Evolutionary conservation across 1,140 invertebrate genomes (phyloP), one percentile per base, ranked within the genome.

Genomic region (Asbolus verrucosus): DNA sequence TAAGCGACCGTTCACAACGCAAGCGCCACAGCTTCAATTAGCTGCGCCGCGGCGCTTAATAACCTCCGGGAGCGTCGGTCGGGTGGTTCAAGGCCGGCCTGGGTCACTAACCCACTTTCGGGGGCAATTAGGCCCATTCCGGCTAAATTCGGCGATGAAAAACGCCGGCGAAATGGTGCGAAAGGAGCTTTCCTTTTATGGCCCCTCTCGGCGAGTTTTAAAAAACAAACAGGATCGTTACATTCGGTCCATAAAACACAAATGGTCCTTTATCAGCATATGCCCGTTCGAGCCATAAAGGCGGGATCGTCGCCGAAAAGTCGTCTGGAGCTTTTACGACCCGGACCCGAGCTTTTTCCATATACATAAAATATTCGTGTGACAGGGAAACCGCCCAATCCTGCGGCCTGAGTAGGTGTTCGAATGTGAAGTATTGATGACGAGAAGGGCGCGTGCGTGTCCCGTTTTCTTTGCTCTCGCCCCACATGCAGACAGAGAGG

Each of bases 401-500:
- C 69, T 67, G 71, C 65, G 70, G 46, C 33, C 41, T 67, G n/a
- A n/a, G 72, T 78, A 77, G 77, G 78, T 79, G 76, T 79, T 78
- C 77, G 74, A 78, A 79, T 76, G 77, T 79, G 77, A 76, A 78
- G 77, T 79, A 79, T 79, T 79, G 78, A 79, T 70, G 76, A 71
- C 70, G 62, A 59, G 54, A 33, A 77, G 65, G 69, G 78, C 77
- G 78, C 78, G 65, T 79, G 78, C 78, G 78, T 77, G 69, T 69
- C 59, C 69, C 72, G 70, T 72, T 68, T 65, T 50, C 50, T 39
- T 59, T 43, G 65, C 46, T 63, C 39, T 63, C 59, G 63, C 67
- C 72, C 67, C 71, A 75, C 72, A 75, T 75, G 67, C 50, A 16
- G 39, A 1, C 67, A 65, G 60, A 62, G 31, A 59, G 69, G 50